Conservation (phyloP, 2,797 vertebrate species). For the Melanogrammus aeglefinus region DNA sequence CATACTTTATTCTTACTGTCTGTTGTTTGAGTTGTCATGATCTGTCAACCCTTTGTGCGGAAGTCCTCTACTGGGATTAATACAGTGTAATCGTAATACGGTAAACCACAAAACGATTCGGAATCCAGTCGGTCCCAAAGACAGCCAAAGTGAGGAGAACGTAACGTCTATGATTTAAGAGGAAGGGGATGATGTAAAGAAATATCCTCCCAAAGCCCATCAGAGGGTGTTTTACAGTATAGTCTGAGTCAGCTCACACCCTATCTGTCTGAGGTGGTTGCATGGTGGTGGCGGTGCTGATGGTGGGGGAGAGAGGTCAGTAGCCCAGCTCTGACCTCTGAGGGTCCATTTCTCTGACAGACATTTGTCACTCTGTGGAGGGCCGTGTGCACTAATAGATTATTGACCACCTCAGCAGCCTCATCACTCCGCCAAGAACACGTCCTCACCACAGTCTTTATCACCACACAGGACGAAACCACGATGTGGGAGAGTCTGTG, state of each 20-base stretch:
- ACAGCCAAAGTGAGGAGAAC: not conserved
- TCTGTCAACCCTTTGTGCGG: no score
- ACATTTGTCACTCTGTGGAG: conserved; percentile 80
- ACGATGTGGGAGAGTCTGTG: conserved; percentile 6
- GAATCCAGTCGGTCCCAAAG: not conserved
- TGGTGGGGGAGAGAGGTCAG: conserved; percentile 62
- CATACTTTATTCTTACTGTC: no score
- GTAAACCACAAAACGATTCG: not conserved
- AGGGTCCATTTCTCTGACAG: conserved; percentile 75
- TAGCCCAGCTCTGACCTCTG: conserved; percentile 73
- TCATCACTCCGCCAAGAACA: conserved; percentile 66
- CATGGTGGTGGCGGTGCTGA: not conserved
- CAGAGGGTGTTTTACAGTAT: not conserved
- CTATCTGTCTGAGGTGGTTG: not conserved
- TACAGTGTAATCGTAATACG: not conserved
- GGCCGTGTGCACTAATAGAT: conserved; percentile 77
- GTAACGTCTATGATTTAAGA: not conserved
- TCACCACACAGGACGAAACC: conserved; percentile 33
- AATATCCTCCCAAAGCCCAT: not conserved
- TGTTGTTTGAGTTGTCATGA: no score
- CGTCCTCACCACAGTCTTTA: conserved; percentile 56
- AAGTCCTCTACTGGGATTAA: no score
- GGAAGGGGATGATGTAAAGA: not conserved
- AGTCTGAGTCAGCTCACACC: not conserved
- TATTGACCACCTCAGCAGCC: conserved; percentile 80